These are phyloP conservation scores for Odocoileus hemionus DNA, from an alignment of 2,113 vertebrate genomes.

Conservation along the genomic window DNA sequence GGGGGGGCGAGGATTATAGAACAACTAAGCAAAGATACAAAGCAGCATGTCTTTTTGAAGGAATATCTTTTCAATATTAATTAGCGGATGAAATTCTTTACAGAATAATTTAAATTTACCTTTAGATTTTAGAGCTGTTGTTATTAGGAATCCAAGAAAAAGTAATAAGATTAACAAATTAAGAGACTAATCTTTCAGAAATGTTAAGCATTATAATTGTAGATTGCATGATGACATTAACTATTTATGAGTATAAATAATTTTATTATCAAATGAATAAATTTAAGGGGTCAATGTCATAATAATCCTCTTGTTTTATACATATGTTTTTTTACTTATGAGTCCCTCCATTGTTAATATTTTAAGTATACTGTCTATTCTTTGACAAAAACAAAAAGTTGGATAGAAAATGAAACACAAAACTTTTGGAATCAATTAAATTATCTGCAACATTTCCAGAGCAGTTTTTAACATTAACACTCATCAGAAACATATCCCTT, in stretches of 20 bases:
- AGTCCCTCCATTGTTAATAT: neutral
- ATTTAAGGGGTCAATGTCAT: neutral
- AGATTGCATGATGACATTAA: neutral
- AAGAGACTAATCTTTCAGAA: neutral
- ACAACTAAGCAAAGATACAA: neutral
- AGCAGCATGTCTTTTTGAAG: neutral
- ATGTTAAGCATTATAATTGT: neutral
- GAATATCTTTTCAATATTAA: neutral
- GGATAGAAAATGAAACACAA: neutral
- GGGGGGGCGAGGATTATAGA: neutral
- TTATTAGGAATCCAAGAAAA: conserved; percentile 3
- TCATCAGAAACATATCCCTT: neutral
- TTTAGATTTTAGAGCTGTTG: neutral
- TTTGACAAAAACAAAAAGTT: neutral
- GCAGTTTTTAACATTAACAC: neutral
- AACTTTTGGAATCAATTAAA: neutral
- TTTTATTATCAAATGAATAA: neutral
- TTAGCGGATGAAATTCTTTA: neutral
- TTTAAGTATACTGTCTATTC: neutral
- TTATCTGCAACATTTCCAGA: neutral
- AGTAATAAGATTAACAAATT: neutral
- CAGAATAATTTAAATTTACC: neutral
- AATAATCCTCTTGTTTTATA: neutral
- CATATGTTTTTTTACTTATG: neutral
- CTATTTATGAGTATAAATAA: neutral